Evolutionary conservation across 2,888 invertebrate species (phyloP).

Genomic region (Stenolophus ochropezus): DNA sequence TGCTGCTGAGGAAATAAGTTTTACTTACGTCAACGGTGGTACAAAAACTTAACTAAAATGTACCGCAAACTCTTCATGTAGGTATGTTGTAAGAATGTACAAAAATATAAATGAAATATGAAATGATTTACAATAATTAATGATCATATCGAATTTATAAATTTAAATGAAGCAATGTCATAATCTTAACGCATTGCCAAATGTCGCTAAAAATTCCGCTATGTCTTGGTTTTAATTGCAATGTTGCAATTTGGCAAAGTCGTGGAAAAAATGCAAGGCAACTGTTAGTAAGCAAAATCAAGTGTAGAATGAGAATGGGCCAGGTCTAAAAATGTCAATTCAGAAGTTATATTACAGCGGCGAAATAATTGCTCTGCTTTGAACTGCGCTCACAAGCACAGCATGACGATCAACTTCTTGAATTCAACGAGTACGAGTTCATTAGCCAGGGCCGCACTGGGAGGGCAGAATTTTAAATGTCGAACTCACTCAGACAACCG

Average conservation of each 20-base stretch:
- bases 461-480: background rate
- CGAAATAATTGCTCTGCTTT: constrained; percentile 51
- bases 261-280: background rate
- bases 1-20: too few relatives aligned
- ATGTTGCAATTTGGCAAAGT: constrained; percentile 20
- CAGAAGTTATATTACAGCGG: constrained; percentile 45
- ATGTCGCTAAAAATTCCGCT: background rate
- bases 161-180: background rate
- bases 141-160: background rate
- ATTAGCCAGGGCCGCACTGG: constrained; percentile 2
- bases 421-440: constrained; percentile 40
- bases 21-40: too few relatives aligned
- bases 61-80: background rate
- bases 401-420: constrained; percentile 52
- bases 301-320: background rate
- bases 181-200: background rate
- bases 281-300: constrained; percentile 9
- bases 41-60: too few relatives aligned
- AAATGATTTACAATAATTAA: background rate
- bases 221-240: background rate
- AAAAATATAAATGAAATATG: background rate
- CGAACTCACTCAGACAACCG: too few relatives aligned
- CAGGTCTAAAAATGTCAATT: constrained; percentile 51
- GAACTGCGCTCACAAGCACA: constrained; percentile 23
- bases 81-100: background rate